Evolutionary conservation across 1,140 invertebrate genomes (phyloP), one percentile per base, ranked within the genome.

Genomic region (Ceratosolen solmsi): DNA sequence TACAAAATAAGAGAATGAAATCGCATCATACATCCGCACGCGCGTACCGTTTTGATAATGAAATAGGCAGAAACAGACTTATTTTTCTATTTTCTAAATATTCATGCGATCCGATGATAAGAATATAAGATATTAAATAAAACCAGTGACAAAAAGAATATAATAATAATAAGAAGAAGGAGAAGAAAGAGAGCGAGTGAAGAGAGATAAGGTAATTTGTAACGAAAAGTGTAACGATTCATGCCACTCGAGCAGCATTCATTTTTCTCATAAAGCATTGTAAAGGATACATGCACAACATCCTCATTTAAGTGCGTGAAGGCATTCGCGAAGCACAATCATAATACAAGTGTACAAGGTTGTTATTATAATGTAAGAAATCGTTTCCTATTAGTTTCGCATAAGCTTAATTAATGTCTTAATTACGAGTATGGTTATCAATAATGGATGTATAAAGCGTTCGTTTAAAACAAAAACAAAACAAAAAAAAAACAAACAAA

Each of bases 301-400:
- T 54, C 54, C 22, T 71, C 51, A 79, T 73, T 49, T 22, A 20
- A 27, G 15, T 54, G 4, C 33, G 63, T 60, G 46, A 82, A 79
- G 76, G 56, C 68, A 68, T 74, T 79, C 22, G 76, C 36, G 22
- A 74, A 77, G 30, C n/a, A 30, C 76, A 79, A 79, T 74, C 49
- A 74, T n/a, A n/a, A n/a, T 58, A 49, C 30, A 83, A 85, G 73
- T 84, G 76, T 83, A 85, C 84, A 87, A 87, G 87, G 87, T 88
- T 88, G 84, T 86, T 87, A 84, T 82, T 82, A 71, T 85, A 84
- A 83, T 85, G 46, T 84, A 83, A 85, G 75, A 84, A 85, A 83
- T 83, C 51, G 81, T 83, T 82, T 85, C 80, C 78, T 80, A 79
- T 82, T 85, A 84, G 65, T 83, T 84, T 82, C 71, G 73, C 76